Conservation (phyloP, 1,140 invertebrate species). For the Solenopsis fugax region DNA sequence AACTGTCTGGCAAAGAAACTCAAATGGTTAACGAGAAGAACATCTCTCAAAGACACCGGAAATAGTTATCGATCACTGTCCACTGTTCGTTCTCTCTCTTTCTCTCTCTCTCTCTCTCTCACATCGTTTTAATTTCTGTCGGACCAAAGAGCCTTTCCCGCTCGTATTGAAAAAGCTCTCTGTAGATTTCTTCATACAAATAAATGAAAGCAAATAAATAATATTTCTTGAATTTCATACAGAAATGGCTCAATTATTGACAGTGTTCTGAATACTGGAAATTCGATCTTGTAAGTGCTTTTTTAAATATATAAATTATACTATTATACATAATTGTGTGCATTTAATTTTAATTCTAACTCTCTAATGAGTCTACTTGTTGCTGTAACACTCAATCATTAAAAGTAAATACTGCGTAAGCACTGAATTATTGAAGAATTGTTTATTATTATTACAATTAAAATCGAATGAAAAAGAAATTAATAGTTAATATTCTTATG, state of each 20-base stretch:
- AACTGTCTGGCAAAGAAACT: slow-evolving; percentile 78
- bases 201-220: not conserved
- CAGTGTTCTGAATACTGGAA: too few relatives aligned
- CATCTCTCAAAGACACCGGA: slow-evolving; percentile 70
- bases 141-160: not conserved
- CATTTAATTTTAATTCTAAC: too few relatives aligned
- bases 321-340: too few relatives aligned
- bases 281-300: too few relatives aligned
- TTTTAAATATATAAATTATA: too few relatives aligned
- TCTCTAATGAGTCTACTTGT: too few relatives aligned
- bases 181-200: not conserved
- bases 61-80: slow-evolving; percentile 68
- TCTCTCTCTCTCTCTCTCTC: not conserved
- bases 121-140: not conserved
- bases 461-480: not conserved
- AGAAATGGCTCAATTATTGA: too few relatives aligned
- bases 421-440: not conserved
- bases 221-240: not conserved
- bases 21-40: slow-evolving; percentile 70
- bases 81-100: not conserved
- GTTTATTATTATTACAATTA: not conserved
- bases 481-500: not conserved
- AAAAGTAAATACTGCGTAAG: too few relatives aligned
- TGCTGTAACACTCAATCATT: too few relatives aligned
- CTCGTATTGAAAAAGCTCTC: not conserved